phyloP scores from a whole-genome alignment of 2,797 vertebrate species.

The Strix occidentalis region DNA sequence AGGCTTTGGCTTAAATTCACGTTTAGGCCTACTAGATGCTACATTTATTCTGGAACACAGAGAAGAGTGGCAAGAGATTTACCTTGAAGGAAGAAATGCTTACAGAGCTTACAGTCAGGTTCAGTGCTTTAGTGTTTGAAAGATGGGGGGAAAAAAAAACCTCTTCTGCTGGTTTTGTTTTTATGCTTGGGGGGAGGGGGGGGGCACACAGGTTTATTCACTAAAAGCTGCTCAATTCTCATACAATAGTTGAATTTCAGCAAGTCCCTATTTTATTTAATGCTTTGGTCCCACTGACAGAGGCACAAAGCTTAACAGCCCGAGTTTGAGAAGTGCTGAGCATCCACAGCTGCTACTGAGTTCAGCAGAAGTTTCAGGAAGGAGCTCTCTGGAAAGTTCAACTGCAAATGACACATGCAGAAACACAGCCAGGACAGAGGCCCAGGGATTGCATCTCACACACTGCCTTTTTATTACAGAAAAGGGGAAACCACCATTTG shows the following conservation, averaged over 20 bases:
- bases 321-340: conserved; percentile 11
- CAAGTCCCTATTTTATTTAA: not conserved
- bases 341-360: conserved; percentile 28
- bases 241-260: not conserved
- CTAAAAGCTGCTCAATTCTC: not conserved
- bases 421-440: conserved; percentile 18
- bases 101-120: not conserved
- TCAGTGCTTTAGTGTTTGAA: not conserved
- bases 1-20: conserved; percentile 85
- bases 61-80: not conserved
- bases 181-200: accelerated
- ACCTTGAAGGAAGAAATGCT: not conserved
- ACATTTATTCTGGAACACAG: conserved; percentile 81
- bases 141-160: not conserved
- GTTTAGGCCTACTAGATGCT: conserved; percentile 80
- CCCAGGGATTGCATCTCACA: not conserved
- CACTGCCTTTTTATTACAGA: not conserved
- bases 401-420: not conserved
- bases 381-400: not conserved
- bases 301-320: conserved; percentile 21
- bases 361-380: conserved; percentile 30
- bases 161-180: not conserved
- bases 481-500: not conserved
- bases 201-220: not conserved
- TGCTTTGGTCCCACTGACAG: not conserved